Evolutionary conservation across 2,888 invertebrate genomes (phyloP), one percentile per base, ranked within the genome.

Genomic region (Leptopilina myrica): DNA sequence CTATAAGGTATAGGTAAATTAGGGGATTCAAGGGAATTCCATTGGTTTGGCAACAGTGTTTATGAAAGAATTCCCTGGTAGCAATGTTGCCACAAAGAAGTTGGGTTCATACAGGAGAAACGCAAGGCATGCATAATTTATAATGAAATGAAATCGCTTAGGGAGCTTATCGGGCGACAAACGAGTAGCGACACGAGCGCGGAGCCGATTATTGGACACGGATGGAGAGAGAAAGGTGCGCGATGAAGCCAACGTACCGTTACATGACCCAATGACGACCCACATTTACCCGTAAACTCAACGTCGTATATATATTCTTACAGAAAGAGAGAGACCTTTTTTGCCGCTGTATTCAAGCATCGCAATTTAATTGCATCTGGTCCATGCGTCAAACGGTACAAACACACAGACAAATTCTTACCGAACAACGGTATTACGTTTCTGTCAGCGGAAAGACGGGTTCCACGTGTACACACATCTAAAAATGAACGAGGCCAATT

Each of bases 221-320:
- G 73, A 40, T 73, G 73, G 56, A 56, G 78, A 81, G 83, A 82
- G 83, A 83, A 83, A 82, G 83, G 82, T 79, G 43, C 59, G 75
- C 76, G 82, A 77, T 80, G 78, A 81, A 82, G 84, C 79, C 73
- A 82, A 75, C 75, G 78, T 89, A 90, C 91, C 89, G 91, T 91
- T 91, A 91, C 83, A 84, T 88, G 91, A 91, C 90, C 91, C 90
- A 89, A 89, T 86, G 87, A 86, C 85, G 89, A 87, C 88, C 88
- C 88, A 88, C 87, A 88, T 88, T 83, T 69, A 78, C 78, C 80
- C 76, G 79, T 78, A 82, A 81, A 81, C 81, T 78, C 82, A 53
- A 82, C 81, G 80, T 49, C 33, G 11, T 11, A 49, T 49, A 49
- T 11, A 49, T 11, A 49, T 8, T 43, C 8, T 43, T 81, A 79